Conservation (phyloP, 53 echinoderm and acorn worm genomes). For the Holothuria leucospilota region DNA sequence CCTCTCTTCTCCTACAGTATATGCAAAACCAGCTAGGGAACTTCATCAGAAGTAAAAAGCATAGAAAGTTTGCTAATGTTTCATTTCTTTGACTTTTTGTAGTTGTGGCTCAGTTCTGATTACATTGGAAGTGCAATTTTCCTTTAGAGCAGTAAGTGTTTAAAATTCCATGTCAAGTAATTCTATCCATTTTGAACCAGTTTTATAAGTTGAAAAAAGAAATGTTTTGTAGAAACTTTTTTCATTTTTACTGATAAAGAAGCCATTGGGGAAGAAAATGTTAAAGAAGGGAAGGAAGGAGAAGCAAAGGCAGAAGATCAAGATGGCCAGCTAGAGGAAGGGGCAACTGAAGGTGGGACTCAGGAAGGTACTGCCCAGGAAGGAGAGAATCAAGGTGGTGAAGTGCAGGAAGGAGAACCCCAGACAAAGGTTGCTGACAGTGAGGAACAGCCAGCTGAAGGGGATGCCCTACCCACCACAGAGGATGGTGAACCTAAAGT, state of each 20-base stretch:
- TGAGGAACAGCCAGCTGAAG: neutral
- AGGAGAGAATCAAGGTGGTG: constrained; percentile 1
- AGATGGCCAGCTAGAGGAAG: neutral
- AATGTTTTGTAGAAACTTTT: no score
- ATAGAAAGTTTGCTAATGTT: no score
- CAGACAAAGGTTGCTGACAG: constrained; percentile 38
- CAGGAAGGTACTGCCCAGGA: constrained; percentile 51
- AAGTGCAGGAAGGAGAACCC: neutral
- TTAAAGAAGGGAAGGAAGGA: constrained; percentile 36
- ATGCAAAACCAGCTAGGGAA: no score
- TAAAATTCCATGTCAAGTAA: no score
- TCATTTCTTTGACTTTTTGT: no score
- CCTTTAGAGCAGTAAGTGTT: no score
- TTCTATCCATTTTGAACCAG: no score
- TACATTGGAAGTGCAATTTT: no score
- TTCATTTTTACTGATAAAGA: neutral
- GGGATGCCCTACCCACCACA: neutral
- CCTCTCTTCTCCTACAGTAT: no score
- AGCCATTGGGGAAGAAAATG: neutral
- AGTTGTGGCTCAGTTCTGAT: no score
- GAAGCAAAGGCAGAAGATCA: neutral
- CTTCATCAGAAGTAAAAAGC: no score
- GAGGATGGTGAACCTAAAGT: neutral
- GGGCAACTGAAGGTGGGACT: constrained; percentile 19
- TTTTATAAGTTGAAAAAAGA: no score